Base-by-base conservation (phyloP, 2,113 vertebrate genomes). In the Naja naja region DNA sequence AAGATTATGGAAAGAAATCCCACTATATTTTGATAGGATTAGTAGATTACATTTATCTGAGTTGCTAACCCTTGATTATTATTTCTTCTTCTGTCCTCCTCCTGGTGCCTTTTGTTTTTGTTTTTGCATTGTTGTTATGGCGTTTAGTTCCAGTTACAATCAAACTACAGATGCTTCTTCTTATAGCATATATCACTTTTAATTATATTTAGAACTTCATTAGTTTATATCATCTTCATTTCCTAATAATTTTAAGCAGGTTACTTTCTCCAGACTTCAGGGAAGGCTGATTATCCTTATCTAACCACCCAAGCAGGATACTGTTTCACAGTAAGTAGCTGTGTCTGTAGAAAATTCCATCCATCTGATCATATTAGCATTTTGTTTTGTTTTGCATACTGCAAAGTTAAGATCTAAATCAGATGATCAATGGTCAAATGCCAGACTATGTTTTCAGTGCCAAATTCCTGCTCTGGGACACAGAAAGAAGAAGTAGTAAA, bases 151-250 rank as follows among this genome's bases (percentile, higher is more conserved):
- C 87, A 43, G 9, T 87, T 58, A 87, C 11, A 87, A 49, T 58
- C 27, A 47, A 87, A 34, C 2, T 34, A 43, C 18, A 25, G 52
- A 27, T 91, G 90, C 55, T 85, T 86, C 81, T 91, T 85, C 39
- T 43, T 56, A 56, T n/a, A 53, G 45, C 53, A 56, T 39, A 30
- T 49, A 25, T 22, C 20, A 60, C 9, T 55, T 43, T 55, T 27
- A 60, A 45, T 91, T 45, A 1, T 87, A 58, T 92, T 92, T 64
- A 92, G 64, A 92, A 52, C 25, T 91, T 87, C 27, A 49, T 56
- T 91, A 25, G 4, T n/a, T 91, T 60, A 86, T 27, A 87, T 43
- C 45, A 22, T 22, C 43, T 86, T 16, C 54, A 60, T 60, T 85
- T 85, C 81, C 39, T 4, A 74, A 86, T n/a, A 91, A 54, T 8